Evolutionary conservation across 2,797 vertebrate species (phyloP).

Genomic region (Onychomys arenicola): DNA sequence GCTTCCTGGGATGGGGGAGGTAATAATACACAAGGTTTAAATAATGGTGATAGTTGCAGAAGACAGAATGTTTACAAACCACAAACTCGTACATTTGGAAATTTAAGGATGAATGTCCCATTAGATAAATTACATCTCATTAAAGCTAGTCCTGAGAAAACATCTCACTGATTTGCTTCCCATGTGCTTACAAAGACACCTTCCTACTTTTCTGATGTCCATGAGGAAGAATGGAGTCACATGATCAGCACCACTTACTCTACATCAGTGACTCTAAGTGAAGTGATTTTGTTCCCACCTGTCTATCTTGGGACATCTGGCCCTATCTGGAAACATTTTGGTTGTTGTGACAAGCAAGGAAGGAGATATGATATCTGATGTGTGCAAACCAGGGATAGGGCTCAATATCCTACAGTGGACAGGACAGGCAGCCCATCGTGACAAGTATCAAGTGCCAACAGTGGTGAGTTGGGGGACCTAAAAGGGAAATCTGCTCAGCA

Average conservation of each 20-base stretch:
- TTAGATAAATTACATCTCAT: not conserved
- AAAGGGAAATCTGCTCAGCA: fast-evolving
- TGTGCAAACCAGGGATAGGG: not conserved
- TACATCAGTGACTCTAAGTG: not conserved
- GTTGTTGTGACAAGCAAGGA: not conserved
- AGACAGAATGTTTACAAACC: not conserved
- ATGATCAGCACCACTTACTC: not conserved
- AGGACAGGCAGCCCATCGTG: not conserved
- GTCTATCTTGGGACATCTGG: not conserved
- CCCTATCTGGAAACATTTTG: not conserved
- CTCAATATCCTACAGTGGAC: not conserved
- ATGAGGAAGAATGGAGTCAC: not conserved
- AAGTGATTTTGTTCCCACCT: not conserved
- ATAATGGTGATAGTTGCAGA: not conserved
- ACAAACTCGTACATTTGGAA: not conserved
- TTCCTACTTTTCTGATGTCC: not conserved
- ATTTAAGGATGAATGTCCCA: not conserved
- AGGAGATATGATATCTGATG: not conserved
- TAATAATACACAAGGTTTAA: not conserved
- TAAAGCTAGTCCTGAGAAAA: not conserved
- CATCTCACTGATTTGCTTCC: not conserved
- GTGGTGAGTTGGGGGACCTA: not conserved
- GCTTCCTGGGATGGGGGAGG: not conserved
- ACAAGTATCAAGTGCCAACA: not conserved
- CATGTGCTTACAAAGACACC: not conserved